phyloP scores from a whole-genome alignment of 2,797 vertebrate species.

The Australoheros facetus region DNA sequence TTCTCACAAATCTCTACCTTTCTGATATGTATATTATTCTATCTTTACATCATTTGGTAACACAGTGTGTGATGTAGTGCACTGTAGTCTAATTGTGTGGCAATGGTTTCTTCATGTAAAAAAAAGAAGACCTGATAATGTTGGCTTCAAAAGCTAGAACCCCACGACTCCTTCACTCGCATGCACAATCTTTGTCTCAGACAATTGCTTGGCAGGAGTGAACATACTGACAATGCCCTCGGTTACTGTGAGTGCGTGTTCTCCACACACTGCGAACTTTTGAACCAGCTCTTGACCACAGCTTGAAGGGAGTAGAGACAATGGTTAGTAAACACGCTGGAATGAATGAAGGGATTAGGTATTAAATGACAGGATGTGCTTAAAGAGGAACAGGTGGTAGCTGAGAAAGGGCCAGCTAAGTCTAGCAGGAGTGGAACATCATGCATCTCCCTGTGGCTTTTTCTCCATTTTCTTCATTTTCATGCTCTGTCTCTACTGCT shows the following conservation, averaged over 20 bases:
- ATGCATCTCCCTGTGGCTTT: slow-evolving; percentile 31
- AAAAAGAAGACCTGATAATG: neutral
- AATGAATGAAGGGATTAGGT: slow-evolving; percentile 83
- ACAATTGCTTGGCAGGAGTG: slow-evolving; percentile 71
- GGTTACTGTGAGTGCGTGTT: slow-evolving; percentile 60
- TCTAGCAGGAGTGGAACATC: slow-evolving; percentile 71
- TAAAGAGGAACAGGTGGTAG: slow-evolving; percentile 79
- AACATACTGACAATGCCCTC: slow-evolving; percentile 65
- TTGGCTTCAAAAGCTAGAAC: neutral
- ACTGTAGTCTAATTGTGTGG: neutral
- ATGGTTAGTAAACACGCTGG: slow-evolving; percentile 77
- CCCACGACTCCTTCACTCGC: slow-evolving; percentile 34
- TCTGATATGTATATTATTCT: neutral
- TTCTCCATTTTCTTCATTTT: slow-evolving; percentile 27
- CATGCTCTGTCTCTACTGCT: slow-evolving; percentile 46
- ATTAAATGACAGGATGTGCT: slow-evolving; percentile 81
- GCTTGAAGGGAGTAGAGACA: slow-evolving; percentile 77
- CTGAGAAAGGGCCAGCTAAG: slow-evolving; percentile 72
- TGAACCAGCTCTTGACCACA: slow-evolving; percentile 83
- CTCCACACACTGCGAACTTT: slow-evolving; percentile 77
- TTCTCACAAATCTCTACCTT: neutral
- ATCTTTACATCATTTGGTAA: neutral
- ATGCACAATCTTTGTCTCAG: slow-evolving; percentile 31
- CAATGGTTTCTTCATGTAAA: neutral
- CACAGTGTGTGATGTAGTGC: neutral